Percentiles rank a stretch among this genome's conserved stretches.
Evolutionary conservation across 2,113 vertebrate species (phyloP).

Genomic region (Gopherus flavomarginatus): DNA sequence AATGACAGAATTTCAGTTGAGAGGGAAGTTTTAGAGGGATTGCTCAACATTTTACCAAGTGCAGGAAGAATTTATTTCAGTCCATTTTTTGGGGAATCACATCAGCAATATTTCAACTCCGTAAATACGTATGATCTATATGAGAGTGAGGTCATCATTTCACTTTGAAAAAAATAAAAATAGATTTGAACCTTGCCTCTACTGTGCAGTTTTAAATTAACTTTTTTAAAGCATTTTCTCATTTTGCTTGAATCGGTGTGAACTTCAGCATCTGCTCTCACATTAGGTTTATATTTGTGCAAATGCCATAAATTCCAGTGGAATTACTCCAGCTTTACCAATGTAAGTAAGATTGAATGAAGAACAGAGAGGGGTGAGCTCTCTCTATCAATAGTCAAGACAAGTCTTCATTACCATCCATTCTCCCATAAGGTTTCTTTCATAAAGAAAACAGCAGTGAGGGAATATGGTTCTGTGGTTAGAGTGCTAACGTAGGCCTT

Average conservation of each 20-base stretch:
- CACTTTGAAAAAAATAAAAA: background rate
- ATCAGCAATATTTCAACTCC: constrained; percentile 19
- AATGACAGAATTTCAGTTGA: constrained; percentile 30
- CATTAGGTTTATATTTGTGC: background rate
- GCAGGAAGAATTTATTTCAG: constrained; percentile 35
- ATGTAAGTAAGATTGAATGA: background rate
- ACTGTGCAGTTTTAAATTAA: background rate
- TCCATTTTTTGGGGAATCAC: constrained; percentile 32
- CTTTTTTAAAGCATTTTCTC: background rate
- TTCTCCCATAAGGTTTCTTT: background rate
- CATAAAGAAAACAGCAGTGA: background rate
- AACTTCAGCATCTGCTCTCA: background rate
- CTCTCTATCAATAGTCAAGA: background rate
- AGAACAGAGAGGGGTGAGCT: background rate
- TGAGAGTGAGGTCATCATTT: background rate
- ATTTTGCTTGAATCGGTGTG: background rate
- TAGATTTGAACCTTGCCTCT: background rate
- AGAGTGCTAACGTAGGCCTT: background rate
- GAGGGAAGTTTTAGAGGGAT: background rate
- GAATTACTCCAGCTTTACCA: background rate
- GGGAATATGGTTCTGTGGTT: background rate
- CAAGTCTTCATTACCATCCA: background rate
- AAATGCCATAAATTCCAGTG: background rate
- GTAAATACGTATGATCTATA: background rate
- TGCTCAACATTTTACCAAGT: background rate